Base-by-base conservation (phyloP, 1,140 invertebrate genomes). In the Brachionus asplanchnoidis region DNA sequence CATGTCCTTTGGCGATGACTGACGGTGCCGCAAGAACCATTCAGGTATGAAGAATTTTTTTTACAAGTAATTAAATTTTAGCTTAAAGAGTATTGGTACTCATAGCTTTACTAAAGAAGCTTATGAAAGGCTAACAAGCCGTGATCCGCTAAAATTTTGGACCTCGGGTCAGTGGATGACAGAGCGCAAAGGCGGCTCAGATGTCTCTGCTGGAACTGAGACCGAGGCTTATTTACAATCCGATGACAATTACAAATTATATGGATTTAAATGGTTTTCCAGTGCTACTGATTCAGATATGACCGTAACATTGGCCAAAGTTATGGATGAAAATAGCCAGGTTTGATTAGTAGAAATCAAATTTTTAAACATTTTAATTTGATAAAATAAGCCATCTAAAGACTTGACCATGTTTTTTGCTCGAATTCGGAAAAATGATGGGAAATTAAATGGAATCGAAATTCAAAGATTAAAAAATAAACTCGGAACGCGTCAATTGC, bases 91-190 rank as follows among this genome's bases (percentile, higher is more conserved):
- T 32, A 77, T 77, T 44, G 50, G 70, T 46, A 3, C 28, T 32
- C 36, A 50, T 44, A 65, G 26, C 9, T 73, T 75, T 56, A 85
- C 89, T 32, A 83, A 87, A n/a, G 86, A 86, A 36, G 89, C 91
- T 3, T 92, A 86, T 85, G 68, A 87, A 2, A 86, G 88, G 12
- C 86, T 93, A 6, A 91, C 88, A 6, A 88, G 89, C 46, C 86
- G 91, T 75, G 88, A 92, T 86, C 91, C 91, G 0, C 78, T 87
- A 4, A 85, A 88, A 20, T 92, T 92, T 86, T 93, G 92, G 92
- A 93, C 92, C 12, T 92, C 91, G 85, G 92, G 92, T 8, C 92
- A 93, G 86, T 93, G 92, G 92, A 93, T 93, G 92, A 93, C 92
- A 14, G 92, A 93, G 85, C 90, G 89, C 86, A 87, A 87, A 86